phyloP scores from a whole-genome alignment of 2,113 vertebrate species.

The Spea bombifrons region DNA sequence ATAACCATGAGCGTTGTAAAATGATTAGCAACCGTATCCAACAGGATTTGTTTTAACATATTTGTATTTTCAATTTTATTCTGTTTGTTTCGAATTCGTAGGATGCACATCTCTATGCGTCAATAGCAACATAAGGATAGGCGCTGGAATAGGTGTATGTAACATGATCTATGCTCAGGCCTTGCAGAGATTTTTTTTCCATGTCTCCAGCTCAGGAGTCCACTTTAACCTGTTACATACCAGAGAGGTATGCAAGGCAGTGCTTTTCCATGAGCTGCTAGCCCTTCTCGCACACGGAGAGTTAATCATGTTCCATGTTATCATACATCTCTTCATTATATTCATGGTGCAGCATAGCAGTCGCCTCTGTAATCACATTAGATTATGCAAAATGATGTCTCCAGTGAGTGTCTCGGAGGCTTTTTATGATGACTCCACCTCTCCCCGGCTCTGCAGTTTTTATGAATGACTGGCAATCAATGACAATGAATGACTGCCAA shows the following conservation, averaged over 20 bases:
- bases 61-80: background rate
- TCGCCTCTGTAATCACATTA: conserved; percentile 55
- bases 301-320: conserved; percentile 32
- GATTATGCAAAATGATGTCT: conserved; percentile 61
- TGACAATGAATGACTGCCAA: conserved; percentile 67
- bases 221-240: too few species aligned
- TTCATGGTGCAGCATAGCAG: conserved; percentile 49
- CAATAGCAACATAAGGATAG: background rate
- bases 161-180: background rate
- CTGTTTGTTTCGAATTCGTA: background rate
- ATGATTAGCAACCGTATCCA: background rate
- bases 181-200: background rate
- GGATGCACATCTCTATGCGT: background rate
- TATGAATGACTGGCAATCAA: conserved; percentile 75
- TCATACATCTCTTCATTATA: conserved; percentile 52
- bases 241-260: too few species aligned
- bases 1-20: background rate
- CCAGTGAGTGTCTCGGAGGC: conserved; percentile 55
- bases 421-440: conserved; percentile 60
- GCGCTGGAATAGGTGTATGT: background rate
- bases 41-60: background rate
- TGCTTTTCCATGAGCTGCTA: too few species aligned
- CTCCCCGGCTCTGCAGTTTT: conserved; percentile 59
- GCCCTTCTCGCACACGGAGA: too few species aligned
- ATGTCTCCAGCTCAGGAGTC: too few species aligned